Percentiles rank a stretch among this genome's conserved stretches.
These are phyloP conservation scores for Eretmocerus hayati DNA, from an alignment of 2,888 invertebrate genomes.

Conservation along the genomic window DNA sequence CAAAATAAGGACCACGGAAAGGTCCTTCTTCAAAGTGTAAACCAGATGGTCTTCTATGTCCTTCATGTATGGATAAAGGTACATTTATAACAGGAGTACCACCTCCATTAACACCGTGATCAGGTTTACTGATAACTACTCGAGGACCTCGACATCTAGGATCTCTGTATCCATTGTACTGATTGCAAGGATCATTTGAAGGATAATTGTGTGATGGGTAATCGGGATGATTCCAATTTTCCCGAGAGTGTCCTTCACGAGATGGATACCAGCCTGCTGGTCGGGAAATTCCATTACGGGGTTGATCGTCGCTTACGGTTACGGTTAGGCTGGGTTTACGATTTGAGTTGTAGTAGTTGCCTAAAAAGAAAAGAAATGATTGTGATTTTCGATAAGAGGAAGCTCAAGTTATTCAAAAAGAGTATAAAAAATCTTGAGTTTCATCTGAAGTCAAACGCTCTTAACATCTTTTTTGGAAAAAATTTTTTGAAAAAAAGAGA, in stretches of 20 bases:
- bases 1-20: conserved; percentile 5
- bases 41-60: no score
- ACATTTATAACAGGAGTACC: conserved; percentile 1
- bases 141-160: conserved; percentile 15
- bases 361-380: no score
- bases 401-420: no score
- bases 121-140: conserved; percentile 12
- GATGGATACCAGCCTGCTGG: conserved; percentile 10
- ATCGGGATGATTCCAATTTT: conserved; percentile 2
- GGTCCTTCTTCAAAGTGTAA: no score
- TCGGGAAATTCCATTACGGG: neutral
- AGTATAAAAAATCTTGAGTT: no score
- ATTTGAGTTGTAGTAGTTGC: conserved; percentile 8
- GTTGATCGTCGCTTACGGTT: neutral
- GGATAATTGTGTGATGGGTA: no score
- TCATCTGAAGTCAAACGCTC: no score
- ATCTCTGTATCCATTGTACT: conserved; percentile 15
- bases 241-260: neutral
- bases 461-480: no score
- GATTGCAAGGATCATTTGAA: no score
- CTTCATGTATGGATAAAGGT: no score
- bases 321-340: conserved; percentile 6
- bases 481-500: no score
- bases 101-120: neutral
- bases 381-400: no score